Percentiles rank a stretch among this genome's conserved stretches.
These are phyloP conservation scores for Montipora capricornis DNA, from an alignment of 64 coral and sea anemone genomes.

Conservation along the genomic window DNA sequence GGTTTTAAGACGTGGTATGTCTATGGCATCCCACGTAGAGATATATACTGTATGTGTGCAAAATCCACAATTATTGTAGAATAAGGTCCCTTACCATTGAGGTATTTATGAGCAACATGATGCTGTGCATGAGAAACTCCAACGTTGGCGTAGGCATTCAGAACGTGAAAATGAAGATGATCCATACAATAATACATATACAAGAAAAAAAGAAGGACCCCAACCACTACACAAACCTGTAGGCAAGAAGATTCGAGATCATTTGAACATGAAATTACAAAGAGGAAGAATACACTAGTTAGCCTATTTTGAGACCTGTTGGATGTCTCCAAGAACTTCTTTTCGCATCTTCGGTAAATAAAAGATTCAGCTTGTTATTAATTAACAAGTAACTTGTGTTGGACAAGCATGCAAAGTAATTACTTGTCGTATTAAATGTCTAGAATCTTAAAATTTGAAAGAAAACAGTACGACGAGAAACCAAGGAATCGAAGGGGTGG, in stretches of 20 bases:
- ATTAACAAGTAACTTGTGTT: neutral
- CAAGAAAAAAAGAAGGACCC: conserved; percentile 92
- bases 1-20: no score
- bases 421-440: no score
- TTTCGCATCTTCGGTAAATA: neutral
- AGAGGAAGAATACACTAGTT: neutral
- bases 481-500: no score
- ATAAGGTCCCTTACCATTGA: conserved; percentile 72
- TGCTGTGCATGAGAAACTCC: conserved; percentile 94
- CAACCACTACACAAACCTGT: conserved; percentile 87
- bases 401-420: no score
- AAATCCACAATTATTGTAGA: no score
- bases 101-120: conserved; percentile 97
- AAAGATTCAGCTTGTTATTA: neutral
- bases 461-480: no score
- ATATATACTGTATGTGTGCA: no score
- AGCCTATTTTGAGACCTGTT: neutral
- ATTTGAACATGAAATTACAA: neutral
- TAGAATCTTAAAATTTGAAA: no score
- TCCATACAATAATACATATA: conserved; percentile 99
- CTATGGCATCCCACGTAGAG: no score
- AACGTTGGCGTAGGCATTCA: conserved; percentile 85
- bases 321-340: neutral
- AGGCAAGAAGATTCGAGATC: neutral
- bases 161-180: conserved; percentile 96